Percentiles rank a stretch among this genome's conserved stretches.
Conservation (phyloP, 2,113 vertebrate genomes). For the Zosterops hypoxanthus region DNA sequence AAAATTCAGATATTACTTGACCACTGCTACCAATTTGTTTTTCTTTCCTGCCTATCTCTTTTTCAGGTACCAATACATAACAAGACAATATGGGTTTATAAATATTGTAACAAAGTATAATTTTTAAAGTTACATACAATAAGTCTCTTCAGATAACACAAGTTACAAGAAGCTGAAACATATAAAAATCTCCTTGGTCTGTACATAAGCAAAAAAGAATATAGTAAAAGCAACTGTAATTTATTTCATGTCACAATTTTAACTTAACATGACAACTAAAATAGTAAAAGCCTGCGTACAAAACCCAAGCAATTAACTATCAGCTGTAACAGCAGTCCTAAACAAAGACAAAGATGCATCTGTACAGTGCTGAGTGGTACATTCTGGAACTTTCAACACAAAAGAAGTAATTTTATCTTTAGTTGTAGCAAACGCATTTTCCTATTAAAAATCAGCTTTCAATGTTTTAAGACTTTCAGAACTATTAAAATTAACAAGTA, state of each 20-base stretch:
- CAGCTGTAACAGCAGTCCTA: neutral
- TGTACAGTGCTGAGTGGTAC: neutral
- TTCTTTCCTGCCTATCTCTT: neutral
- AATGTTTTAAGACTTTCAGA: neutral
- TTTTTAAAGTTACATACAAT: neutral
- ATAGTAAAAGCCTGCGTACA: neutral
- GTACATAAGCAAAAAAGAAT: neutral
- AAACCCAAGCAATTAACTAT: neutral
- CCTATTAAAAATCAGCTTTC: neutral
- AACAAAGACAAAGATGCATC: neutral
- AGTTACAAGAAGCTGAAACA: neutral
- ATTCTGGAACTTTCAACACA: neutral
- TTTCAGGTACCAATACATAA: neutral
- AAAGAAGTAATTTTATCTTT: neutral
- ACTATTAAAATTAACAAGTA: neutral
- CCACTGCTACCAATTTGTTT: neutral
- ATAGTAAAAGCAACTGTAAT: neutral
- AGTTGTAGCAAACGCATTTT: neutral
- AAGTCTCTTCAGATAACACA: neutral
- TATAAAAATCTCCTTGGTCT: neutral
- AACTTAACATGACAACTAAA: neutral
- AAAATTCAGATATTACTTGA: neutral
- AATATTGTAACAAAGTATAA: neutral
- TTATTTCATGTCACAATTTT: neutral
- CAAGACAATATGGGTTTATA: neutral